These are phyloP conservation scores for Synchiropus splendidus DNA, from an alignment of 2,113 vertebrate genomes.

Conservation along the genomic window DNA sequence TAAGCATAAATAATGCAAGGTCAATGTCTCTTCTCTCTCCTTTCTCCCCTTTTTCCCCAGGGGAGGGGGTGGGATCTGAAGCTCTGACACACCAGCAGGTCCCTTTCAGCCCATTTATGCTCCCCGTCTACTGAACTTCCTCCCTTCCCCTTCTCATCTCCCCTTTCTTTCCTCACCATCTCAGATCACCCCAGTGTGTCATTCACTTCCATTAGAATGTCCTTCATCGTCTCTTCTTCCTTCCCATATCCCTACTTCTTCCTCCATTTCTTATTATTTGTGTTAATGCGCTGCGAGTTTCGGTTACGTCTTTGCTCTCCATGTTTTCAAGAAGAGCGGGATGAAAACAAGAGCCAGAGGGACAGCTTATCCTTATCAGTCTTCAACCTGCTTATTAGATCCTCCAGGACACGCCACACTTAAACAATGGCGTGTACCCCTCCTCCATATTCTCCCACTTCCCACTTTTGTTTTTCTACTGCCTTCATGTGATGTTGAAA, in stretches of 20 bases:
- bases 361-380: constrained; percentile 70
- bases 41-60: constrained; percentile 43
- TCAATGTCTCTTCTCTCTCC: constrained; percentile 62
- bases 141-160: constrained; percentile 12
- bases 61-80: constrained; percentile 47
- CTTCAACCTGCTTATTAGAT: constrained; percentile 72
- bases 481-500: no score
- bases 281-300: no score
- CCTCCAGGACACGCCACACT: constrained; percentile 57
- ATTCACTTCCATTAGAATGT: background rate
- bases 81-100: constrained; percentile 56
- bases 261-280: no score
- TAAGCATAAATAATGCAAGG: constrained; percentile 72
- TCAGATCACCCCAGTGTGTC: background rate
- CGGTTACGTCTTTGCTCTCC: background rate
- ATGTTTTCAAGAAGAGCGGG: constrained; percentile 27
- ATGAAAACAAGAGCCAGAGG: constrained; percentile 51
- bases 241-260: background rate
- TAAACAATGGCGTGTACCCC: no score
- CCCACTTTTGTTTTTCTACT: no score
- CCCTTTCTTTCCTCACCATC: constrained; percentile 1
- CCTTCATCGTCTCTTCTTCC: constrained; percentile 3
- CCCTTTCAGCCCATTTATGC: constrained; percentile 51
- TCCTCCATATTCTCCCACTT: no score
- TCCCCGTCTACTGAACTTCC: constrained; percentile 29